These are phyloP conservation scores for Drosophila mimetica DNA, from an alignment of 2,888 invertebrate genomes.

Conservation along the genomic window DNA sequence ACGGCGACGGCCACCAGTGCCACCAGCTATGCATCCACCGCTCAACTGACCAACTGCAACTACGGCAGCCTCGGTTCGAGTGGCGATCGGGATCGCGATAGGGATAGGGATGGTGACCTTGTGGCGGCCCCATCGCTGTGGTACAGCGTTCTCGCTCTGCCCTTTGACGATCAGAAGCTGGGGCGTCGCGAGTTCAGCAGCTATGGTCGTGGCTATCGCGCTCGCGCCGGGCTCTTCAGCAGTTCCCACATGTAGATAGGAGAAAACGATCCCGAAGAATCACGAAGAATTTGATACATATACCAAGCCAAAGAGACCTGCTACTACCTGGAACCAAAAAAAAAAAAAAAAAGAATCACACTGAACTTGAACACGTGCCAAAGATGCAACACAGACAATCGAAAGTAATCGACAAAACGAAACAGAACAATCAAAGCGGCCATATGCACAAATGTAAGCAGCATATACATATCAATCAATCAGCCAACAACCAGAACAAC, in stretches of 20 bases:
- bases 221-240: slow-evolving; percentile 95
- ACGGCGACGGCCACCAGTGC: slow-evolving; percentile 74
- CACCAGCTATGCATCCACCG: slow-evolving; percentile 73
- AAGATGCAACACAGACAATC: slow-evolving; percentile 20
- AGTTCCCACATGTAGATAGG: slow-evolving; percentile 86
- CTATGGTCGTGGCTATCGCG: slow-evolving; percentile 87
- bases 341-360: background rate
- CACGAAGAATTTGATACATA: too few relatives aligned
- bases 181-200: slow-evolving; percentile 91
- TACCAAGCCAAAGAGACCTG: slow-evolving; percentile 15
- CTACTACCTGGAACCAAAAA: slow-evolving; percentile 15
- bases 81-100: slow-evolving; percentile 43
- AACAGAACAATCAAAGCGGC: slow-evolving; percentile 50
- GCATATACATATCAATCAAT: slow-evolving; percentile 27
- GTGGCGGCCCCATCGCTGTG: slow-evolving; percentile 88
- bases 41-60: slow-evolving; percentile 58
- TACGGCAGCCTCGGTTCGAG: slow-evolving; percentile 67
- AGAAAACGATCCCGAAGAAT: slow-evolving; percentile 2
- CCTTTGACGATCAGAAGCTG: slow-evolving; percentile 96
- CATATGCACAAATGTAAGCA: slow-evolving; percentile 74
- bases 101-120: background rate
- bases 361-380: slow-evolving; percentile 12
- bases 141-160: slow-evolving; percentile 95
- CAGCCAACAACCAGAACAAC: slow-evolving; percentile 9
- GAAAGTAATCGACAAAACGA: slow-evolving; percentile 22